Conservation (phyloP, 1,140 invertebrate genomes). For the Zelostemma sp. region DNA sequence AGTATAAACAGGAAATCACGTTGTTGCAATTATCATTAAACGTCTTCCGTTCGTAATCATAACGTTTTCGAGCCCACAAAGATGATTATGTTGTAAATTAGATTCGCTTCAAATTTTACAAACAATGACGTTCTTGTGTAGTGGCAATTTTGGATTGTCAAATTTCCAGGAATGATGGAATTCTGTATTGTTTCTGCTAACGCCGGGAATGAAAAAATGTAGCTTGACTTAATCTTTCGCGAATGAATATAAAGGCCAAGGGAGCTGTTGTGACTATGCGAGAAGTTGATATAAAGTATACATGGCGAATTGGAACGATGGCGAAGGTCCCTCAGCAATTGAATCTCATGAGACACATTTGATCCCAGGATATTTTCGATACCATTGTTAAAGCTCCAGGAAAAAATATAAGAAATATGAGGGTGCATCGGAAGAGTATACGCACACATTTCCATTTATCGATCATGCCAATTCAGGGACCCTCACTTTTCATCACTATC, state of each 20-base stretch:
- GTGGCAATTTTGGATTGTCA: too few relatives aligned
- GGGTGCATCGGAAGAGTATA: slow-evolving; percentile 9
- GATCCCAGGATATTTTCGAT: slow-evolving; percentile 21
- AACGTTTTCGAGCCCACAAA: too few relatives aligned
- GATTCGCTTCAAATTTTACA: too few relatives aligned
- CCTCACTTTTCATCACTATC: slow-evolving; percentile 1
- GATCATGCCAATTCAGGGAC: not conserved
- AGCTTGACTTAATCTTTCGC: slow-evolving; percentile 1
- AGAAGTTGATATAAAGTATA: slow-evolving; percentile 18
- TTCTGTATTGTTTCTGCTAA: not conserved
- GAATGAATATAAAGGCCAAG: slow-evolving; percentile 10
- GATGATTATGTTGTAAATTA: too few relatives aligned
- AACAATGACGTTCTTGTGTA: too few relatives aligned
- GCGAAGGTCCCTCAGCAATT: slow-evolving; percentile 12
- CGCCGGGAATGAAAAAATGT: not conserved
- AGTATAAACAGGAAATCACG: not conserved
- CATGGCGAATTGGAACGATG: slow-evolving; percentile 12
- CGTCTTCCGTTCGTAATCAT: too few relatives aligned
- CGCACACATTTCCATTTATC: slow-evolving; percentile 14
- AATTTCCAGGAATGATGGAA: too few relatives aligned
- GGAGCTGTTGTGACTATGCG: slow-evolving; percentile 5
- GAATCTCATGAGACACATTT: slow-evolving; percentile 27
- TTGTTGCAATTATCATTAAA: not conserved
- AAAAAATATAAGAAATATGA: slow-evolving; percentile 12
- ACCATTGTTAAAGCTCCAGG: slow-evolving; percentile 6